Evolutionary conservation across 2,888 invertebrate genomes (phyloP), one percentile per base, ranked within the genome.

Genomic region (Resseliella maxima): DNA sequence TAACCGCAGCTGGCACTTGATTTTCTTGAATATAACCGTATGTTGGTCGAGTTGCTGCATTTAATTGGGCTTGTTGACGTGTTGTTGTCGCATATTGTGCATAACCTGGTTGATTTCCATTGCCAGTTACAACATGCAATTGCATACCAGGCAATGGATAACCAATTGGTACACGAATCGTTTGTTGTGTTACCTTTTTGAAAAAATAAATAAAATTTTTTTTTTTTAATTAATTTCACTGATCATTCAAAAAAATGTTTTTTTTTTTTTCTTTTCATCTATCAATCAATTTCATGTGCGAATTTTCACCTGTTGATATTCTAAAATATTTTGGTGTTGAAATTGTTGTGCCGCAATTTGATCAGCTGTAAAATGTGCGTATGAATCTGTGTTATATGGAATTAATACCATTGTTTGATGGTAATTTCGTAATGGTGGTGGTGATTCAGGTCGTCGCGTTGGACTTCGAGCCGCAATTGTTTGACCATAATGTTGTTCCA

Each of bases 321-420:
- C 91, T 85, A 91, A 89, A 87, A 91, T 90, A 86, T 91, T 91
- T 87, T 91, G 91, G 0, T 90, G 90, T 87, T 90, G 90, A 87
- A 91, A 89, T 64, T 90, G 90, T 2, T 90, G 90, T 35, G 86
- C 86, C 86, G 90, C 88, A 2, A 90, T 90, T 88, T 90, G 90
- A 88, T 89, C 90, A 87, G 90, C 89, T 83, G 90, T 89, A 86
- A 90, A 91, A 87, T 91, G 91, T n/a, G 90, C 90, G 87, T 91
- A 91, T 50, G 90, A 90, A 87, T 91, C 91, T 41, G 91, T 90
- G 89, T 93, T 94, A 89, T 95, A 95, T 0, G 95, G 95, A 88
- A 95, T 94, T 88, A 95, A 93, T 81, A 93, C 92, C 90, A 95
- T 93, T 0, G 94, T 93, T 89, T 95, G 94, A 88, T 95, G 94